Conservation (phyloP, 2,797 vertebrate species). For the Coregonus sp. region DNA sequence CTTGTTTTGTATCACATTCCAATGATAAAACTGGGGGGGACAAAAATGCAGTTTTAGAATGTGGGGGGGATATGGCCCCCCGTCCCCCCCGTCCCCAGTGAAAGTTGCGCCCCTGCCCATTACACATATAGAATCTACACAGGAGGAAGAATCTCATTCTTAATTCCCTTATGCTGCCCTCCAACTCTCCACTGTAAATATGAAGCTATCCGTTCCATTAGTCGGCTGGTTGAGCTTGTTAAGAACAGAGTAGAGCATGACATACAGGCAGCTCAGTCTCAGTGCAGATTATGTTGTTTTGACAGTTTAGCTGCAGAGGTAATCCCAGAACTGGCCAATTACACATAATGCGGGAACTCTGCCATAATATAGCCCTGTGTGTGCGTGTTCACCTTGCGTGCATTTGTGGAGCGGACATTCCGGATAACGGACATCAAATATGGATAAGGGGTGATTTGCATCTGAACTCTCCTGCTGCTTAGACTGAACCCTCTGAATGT, state of each 20-base stretch:
- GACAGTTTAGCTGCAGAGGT: slow-evolving; percentile 21
- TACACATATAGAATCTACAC: slow-evolving; percentile 30
- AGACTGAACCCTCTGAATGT: background rate
- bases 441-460: background rate
- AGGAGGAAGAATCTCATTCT: slow-evolving; percentile 5
- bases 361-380: slow-evolving; percentile 5
- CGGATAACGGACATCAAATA: background rate
- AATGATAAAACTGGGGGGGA: no score
- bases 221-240: slow-evolving; percentile 26
- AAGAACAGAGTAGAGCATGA: slow-evolving; percentile 39
- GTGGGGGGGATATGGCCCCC: no score
- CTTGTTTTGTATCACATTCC: no score
- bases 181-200: slow-evolving; percentile 14
- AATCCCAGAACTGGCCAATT: slow-evolving; percentile 35
- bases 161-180: background rate
- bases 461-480: background rate
- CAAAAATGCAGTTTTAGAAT: no score
- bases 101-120: background rate
- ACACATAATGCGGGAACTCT: slow-evolving; percentile 22
- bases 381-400: slow-evolving; percentile 28
- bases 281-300: slow-evolving; percentile 4
- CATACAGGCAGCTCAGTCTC: slow-evolving; percentile 32
- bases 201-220: slow-evolving; percentile 33
- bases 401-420: background rate
- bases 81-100: no score